Evolutionary conservation across 1,140 invertebrate species (phyloP).

Genomic region (Metopolophium dirhodum): DNA sequence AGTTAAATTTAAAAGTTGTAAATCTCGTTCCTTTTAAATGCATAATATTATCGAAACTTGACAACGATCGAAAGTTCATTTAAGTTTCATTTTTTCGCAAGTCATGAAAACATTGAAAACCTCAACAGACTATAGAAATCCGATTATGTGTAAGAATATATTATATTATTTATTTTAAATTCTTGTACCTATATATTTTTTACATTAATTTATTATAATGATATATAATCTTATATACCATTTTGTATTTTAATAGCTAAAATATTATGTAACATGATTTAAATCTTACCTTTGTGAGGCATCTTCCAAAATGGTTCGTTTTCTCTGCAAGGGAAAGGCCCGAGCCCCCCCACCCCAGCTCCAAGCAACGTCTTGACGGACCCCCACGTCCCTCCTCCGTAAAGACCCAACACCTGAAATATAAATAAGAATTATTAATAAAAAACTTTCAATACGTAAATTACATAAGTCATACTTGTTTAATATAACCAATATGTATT

Average conservation of each 20-base stretch:
- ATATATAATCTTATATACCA: neutral
- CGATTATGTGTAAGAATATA: neutral
- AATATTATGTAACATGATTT: neutral
- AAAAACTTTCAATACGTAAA: neutral
- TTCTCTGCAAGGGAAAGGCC: slow-evolving; percentile 66
- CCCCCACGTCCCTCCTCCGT: slow-evolving; percentile 63
- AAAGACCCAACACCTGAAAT: slow-evolving; percentile 61
- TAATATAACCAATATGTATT: neutral
- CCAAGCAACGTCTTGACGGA: slow-evolving; percentile 68
- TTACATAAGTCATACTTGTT: neutral
- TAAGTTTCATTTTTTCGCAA: neutral
- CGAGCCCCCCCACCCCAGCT: slow-evolving; percentile 64
- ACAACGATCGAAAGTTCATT: neutral
- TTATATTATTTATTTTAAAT: neutral
- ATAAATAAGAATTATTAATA: neutral
- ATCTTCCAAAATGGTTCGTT: slow-evolving; percentile 70
- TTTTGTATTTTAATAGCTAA: neutral
- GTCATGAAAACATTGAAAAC: neutral
- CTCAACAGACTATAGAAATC: neutral
- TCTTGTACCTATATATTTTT: neutral
- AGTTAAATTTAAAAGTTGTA: neutral
- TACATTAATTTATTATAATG: neutral
- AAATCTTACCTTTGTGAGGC: slow-evolving; percentile 72
- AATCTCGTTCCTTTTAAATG: slow-evolving; percentile 10
- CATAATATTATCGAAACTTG: slow-evolving; percentile 20